Base-by-base conservation (phyloP, 2,888 invertebrate species). In the Falcaria lacertinaria region DNA sequence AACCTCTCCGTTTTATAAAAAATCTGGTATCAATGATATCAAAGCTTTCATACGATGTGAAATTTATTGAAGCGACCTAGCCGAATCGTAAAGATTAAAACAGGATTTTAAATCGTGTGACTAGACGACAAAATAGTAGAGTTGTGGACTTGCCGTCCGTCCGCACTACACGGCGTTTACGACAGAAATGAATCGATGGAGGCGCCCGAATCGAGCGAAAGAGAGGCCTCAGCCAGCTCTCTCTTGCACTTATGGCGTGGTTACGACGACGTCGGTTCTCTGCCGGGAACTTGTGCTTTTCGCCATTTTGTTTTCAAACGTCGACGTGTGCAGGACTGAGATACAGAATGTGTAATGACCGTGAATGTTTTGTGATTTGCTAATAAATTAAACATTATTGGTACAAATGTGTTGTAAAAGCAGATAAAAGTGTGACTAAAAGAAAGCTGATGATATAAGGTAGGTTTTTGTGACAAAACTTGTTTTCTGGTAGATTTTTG, bases 271-370 rank as follows among this genome's bases (percentile, higher is more conserved):
- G 50, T 51, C 46, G 52, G 43, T 50, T 39, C 33, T 22, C 40
- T 28, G 38, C 14, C 28, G 11, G 11, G 7, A 33, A 37, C 34
- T 19, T 35, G 8, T 33, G 43, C 25, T 41, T 52, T 50, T 54
- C 66, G 63, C 64, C 66, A 64, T 63, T 65, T 65, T 63, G 61
- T 32, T 38, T 43, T 40, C 19, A 33, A 54, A 62, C 68, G 55
- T 61, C 65, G 60, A 54, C 55, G 63, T 52, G 68, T 53, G 47
- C 57, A 43, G 54, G 57, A 55, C 67, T 65, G 53, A 39, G 19
- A 28, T 34, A 49, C 54, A 57, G 57, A 55, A 47, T 54, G 43
- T 46, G 52, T 41, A 40, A 50, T 54, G 54, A 52, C 57, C 50
- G 52, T 41, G 48, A 42, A 42, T 40, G 8, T 43, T 44, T 40